Evolutionary conservation across 1,140 invertebrate genomes (phyloP), one percentile per base, ranked within the genome.

Genomic region (Stegodyphus mimosarum): DNA sequence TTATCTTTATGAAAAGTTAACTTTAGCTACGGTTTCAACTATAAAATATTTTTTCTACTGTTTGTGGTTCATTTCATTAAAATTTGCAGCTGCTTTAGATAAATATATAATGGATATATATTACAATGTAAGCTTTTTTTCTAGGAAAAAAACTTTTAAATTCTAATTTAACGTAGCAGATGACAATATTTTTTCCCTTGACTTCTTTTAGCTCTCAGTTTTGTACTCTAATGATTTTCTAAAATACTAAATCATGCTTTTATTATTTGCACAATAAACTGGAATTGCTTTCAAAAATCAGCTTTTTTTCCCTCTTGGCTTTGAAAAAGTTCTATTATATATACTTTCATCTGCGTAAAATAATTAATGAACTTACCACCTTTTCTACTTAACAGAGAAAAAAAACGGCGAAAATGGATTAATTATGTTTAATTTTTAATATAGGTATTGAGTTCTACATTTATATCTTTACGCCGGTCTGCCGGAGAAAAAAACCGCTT

Each of bases 361-460:
- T 63, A 60, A 75, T 75, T 75, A 75, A 75, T 75, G 73, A 75
- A 33, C 53, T 11, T 13, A 15, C 17, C n/a, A 13, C 17, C n/a
- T 60, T 10, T 55, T 48, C 33, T 63, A 60, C 73, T 55, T 15
- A 17, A 60, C 10, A 60, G n/a, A 75, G 13, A 55, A 13, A 55
- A 55, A 55, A 49, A 75, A 75, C 48, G 73, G 55, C 48, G 52
- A 63, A 75, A 63, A 10, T 49, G 48, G 48, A 75, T 75, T 75
- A 75, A 75, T 75, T 75, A 75, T 75, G 55, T 15, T 17, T 6
- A 7, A n/a, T 55, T 17, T 75, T 63, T 60, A 55, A 75, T 75
- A 75, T 60, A 63, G 18, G 52, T 63, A 55, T 33, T 33, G 33
- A 33, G 33, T 33, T 33, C 33, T 33, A 33, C 33, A 33, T 33